Base-by-base conservation (phyloP, 2,888 invertebrate genomes). In the Conistra vaccinii region DNA sequence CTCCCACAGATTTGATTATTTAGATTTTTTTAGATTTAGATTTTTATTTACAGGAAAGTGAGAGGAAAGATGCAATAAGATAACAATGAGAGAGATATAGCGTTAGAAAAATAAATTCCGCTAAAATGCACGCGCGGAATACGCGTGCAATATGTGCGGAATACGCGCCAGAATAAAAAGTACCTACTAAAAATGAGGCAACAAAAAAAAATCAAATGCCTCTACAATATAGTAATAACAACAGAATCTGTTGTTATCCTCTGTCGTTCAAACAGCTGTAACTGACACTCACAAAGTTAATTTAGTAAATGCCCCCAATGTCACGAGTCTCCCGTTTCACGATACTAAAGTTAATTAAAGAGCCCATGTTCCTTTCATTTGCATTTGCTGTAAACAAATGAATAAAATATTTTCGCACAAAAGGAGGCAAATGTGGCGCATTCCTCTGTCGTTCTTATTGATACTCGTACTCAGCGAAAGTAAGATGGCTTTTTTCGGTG, bases 361-460 rank as follows among this genome's bases (percentile, higher is more conserved):
- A 53, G 69, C 29, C 39, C 61, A 39, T 51, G 69, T 58, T 67
- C 57, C 48, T 51, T 63, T 73, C 29, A 81, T 78, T 78, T 62
- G 73, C 77, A 78, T 66, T 78, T 62, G 3, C 42, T 67, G 48
- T 80, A 58, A 67, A 67, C 45, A 62, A 67, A 78, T 80, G 51
- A 69, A 76, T 65, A 55, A 51, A 71, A 51, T 79, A 79, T 76
- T 68, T 73, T 60, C 23, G 29, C 4, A 39, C n/a, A 23, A 23
- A 62, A 42, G 2, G 23, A 39, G 45, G 53, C 48, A 26, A 62
- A 17, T 75, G 10, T n/a, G 5, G 10, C 12, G 39, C 14, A 6
- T 55, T 29, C 39, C 35, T 26, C 1, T 48, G 26, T 26, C 9
- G 12, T 35, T 29, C 10, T 29, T 39, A 48, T 76, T 39, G 20